phyloP scores from a whole-genome alignment of 2,888 invertebrate species.

The Galerucella nymphaeae region DNA sequence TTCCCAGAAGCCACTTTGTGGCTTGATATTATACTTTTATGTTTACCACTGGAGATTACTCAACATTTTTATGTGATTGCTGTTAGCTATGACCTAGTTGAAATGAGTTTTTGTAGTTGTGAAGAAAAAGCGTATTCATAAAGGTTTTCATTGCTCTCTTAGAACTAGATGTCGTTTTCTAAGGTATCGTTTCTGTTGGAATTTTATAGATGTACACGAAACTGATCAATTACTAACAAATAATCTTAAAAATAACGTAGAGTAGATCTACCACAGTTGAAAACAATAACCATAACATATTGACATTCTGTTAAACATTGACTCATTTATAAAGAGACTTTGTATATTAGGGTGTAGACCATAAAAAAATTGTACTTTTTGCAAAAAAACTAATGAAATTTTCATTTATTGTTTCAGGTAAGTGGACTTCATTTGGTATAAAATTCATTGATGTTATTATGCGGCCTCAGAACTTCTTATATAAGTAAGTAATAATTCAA shows the following conservation, averaged over 20 bases:
- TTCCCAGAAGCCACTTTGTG: constrained; percentile 6
- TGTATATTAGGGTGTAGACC: too few species aligned
- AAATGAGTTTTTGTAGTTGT: neutral
- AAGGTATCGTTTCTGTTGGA: neutral
- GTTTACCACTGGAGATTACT: constrained; percentile 6
- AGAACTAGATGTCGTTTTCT: neutral
- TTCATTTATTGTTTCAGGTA: constrained; percentile 5
- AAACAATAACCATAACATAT: too few species aligned
- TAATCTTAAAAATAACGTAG: too few species aligned
- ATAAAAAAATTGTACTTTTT: too few species aligned
- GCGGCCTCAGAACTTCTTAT: too few species aligned
- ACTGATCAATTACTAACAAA: too few species aligned
- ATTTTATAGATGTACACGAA: neutral
- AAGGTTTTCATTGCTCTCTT: neutral
- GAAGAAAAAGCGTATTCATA: neutral
- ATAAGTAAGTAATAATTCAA: too few species aligned
- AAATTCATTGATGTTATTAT: neutral
- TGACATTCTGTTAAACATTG: too few species aligned
- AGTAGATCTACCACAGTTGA: too few species aligned
- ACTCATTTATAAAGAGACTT: too few species aligned
- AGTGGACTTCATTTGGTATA: neutral
- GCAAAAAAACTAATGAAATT: neutral
- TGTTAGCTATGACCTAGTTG: constrained; percentile 1
- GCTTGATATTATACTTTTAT: constrained; percentile 13
- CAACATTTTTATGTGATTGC: neutral